These are phyloP conservation scores for Lasioglossum oenotherae DNA, from an alignment of 2,888 invertebrate genomes.

Conservation along the genomic window DNA sequence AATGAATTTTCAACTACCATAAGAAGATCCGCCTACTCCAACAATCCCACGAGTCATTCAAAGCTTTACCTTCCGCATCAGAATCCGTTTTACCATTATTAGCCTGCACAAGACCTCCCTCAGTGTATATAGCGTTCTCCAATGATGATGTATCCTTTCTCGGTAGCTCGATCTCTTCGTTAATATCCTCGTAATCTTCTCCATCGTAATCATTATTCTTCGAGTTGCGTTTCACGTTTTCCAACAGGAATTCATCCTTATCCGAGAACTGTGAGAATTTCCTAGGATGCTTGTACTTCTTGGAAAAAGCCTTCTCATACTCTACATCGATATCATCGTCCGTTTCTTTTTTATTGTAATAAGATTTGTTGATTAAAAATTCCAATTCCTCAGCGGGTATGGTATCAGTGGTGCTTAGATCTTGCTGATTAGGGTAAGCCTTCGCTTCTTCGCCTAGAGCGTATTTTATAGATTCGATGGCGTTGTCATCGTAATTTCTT, in stretches of 20 bases:
- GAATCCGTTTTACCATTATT: constrained; percentile 30
- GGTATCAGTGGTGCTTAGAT: background rate
- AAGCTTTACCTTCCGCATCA: constrained; percentile 47
- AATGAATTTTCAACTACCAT: background rate
- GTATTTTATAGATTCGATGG: constrained; percentile 46
- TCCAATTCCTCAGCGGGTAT: constrained; percentile 42
- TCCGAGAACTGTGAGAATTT: constrained; percentile 49
- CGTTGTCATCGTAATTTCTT: constrained; percentile 39
- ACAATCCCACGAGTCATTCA: background rate
- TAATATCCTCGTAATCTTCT: constrained; percentile 42
- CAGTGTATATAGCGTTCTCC: constrained; percentile 72
- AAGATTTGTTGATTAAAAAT: constrained; percentile 49
- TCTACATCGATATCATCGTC: constrained; percentile 48
- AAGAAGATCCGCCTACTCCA: background rate
- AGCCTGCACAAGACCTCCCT: constrained; percentile 77
- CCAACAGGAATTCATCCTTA: constrained; percentile 29
- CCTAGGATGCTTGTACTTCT: constrained; percentile 71
- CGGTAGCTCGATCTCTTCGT: constrained; percentile 34
- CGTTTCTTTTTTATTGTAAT: constrained; percentile 22
- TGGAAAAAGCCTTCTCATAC: constrained; percentile 73
- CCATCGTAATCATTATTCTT: constrained; percentile 46
- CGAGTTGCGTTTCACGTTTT: constrained; percentile 45
- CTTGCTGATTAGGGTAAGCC: background rate
- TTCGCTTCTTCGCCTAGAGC: constrained; percentile 24
- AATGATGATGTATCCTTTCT: constrained; percentile 12